Conservation (phyloP, 2,888 invertebrate species). For the Cylindroiulus punctatus region DNA sequence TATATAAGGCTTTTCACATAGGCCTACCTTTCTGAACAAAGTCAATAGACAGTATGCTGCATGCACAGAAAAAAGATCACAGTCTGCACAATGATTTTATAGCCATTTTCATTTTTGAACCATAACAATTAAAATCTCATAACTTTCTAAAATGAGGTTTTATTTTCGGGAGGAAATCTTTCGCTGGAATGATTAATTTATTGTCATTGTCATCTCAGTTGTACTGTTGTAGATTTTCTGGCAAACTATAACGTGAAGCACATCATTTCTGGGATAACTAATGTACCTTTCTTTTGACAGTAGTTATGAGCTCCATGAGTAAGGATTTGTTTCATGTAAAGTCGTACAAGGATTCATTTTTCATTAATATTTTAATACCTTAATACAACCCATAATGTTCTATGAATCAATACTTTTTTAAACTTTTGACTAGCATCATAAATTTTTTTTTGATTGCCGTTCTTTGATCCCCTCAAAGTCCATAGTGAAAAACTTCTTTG, state of each 20-base stretch:
- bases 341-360: not conserved
- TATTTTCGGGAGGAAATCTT: too few relatives aligned
- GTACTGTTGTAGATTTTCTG: not conserved
- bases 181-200: not conserved
- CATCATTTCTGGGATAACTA: not conserved
- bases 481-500: not conserved
- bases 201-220: not conserved
- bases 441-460: not conserved
- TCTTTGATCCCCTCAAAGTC: not conserved
- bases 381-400: not conserved
- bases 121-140: too few relatives aligned
- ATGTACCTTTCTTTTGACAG: not conserved
- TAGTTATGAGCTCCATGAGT: not conserved
- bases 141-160: not conserved
- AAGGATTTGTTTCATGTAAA: not conserved
- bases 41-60: not conserved
- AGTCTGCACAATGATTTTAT: not conserved
- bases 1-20: not conserved
- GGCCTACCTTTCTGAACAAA: not conserved
- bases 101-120: not conserved
- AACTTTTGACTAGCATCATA: constrained; percentile 30
- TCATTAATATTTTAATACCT: not conserved
- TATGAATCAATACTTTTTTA: constrained; percentile 34
- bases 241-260: not conserved
- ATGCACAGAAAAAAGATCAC: not conserved